Conservation (phyloP, 2,888 invertebrate genomes). For the Perizoma flavofasciatum region DNA sequence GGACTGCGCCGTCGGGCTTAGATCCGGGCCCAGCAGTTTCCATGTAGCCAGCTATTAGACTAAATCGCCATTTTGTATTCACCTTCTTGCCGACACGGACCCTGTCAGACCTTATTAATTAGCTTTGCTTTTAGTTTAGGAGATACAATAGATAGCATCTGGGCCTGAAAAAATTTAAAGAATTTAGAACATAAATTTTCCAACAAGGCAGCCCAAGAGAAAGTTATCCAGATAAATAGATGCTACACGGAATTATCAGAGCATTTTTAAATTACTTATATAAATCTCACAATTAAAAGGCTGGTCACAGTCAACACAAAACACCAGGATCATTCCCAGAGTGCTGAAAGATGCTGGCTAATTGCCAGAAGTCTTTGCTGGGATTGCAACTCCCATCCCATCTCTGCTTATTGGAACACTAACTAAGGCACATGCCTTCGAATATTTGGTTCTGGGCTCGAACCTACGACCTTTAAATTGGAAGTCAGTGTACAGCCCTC, state of each 20-base stretch:
- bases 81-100: slow-evolving; percentile 4
- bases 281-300: slow-evolving; percentile 22
- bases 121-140: slow-evolving; percentile 3
- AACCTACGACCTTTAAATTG: too few species aligned
- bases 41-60: slow-evolving; percentile 20
- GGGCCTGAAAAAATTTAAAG: too few species aligned
- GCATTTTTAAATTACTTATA: slow-evolving; percentile 13
- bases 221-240: too few species aligned
- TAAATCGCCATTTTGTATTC: slow-evolving; percentile 35
- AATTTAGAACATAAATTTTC: slow-evolving; percentile 1
- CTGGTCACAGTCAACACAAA: slow-evolving; percentile 6
- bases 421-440: too few species aligned
- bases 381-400: too few species aligned
- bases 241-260: slow-evolving; percentile 11
- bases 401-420: too few species aligned
- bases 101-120: slow-evolving; percentile 11
- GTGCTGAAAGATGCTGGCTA: too few species aligned
- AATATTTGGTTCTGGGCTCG: too few species aligned
- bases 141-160: slow-evolving; percentile 1
- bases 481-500: too few species aligned
- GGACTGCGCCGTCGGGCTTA: slow-evolving; percentile 16
- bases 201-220: neutral
- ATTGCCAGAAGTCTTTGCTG: too few species aligned
- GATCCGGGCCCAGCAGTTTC: slow-evolving; percentile 21
- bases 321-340: neutral